A percentile compares a stretch with the other conserved stretches of the same genome.
These are phyloP conservation scores for Miniopterus natalensis DNA, from an alignment of 2,113 vertebrate genomes.

Conservation along the genomic window DNA sequence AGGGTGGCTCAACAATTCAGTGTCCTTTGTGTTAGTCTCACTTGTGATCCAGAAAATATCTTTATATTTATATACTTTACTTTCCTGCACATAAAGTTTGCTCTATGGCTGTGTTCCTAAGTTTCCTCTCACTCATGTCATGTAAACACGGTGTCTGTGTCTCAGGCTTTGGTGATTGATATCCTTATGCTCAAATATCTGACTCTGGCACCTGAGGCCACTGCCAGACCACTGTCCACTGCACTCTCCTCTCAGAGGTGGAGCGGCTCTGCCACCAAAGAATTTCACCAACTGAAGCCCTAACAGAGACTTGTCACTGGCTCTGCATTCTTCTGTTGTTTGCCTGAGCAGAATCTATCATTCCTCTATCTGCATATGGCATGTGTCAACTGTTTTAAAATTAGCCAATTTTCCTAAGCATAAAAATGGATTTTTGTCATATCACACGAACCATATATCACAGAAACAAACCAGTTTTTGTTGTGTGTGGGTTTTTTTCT, in stretches of 20 bases:
- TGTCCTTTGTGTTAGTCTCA: neutral
- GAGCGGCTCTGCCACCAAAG: neutral
- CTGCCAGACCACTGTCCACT: neutral
- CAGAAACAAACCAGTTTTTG: slow-evolving; percentile 80
- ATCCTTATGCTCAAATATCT: slow-evolving; percentile 9
- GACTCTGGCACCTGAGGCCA: neutral
- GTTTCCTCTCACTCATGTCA: neutral
- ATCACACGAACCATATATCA: slow-evolving; percentile 78
- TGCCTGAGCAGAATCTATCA: slow-evolving; percentile 74
- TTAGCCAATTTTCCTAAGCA: slow-evolving; percentile 87
- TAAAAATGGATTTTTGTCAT: slow-evolving; percentile 86
- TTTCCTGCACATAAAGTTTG: neutral
- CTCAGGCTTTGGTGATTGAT: neutral
- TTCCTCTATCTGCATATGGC: slow-evolving; percentile 79
- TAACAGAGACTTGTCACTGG: slow-evolving; percentile 14
- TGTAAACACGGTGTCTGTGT: neutral
- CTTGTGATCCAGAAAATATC: neutral
- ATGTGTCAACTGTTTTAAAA: slow-evolving; percentile 84
- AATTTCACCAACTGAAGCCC: neutral
- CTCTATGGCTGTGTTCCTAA: neutral
- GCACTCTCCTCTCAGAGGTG: neutral
- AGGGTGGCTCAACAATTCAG: neutral
- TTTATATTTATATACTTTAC: neutral
- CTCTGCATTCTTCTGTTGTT: slow-evolving; percentile 64
- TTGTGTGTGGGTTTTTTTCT: slow-evolving; percentile 67